Conservation (phyloP, 2,888 invertebrate genomes). For the Liposcelis brunnea region DNA sequence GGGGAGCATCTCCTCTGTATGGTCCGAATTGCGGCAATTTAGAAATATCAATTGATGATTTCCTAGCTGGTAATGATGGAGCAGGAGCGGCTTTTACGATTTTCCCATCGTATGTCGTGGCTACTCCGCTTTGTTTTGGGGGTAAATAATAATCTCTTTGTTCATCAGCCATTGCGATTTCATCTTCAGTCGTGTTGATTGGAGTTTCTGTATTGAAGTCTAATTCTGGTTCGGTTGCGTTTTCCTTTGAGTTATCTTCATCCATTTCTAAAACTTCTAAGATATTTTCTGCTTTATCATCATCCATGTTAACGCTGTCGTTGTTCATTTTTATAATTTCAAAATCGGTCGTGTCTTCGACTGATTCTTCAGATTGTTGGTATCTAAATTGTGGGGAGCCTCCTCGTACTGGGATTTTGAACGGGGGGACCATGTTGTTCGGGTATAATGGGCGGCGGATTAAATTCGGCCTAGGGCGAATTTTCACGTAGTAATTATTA, state of each 20-base stretch:
- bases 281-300: slow-evolving; percentile 10
- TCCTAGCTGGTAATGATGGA: slow-evolving; percentile 11
- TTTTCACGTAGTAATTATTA: neutral
- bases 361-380: slow-evolving; percentile 7
- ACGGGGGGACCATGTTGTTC: slow-evolving; percentile 13
- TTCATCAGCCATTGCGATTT: slow-evolving; percentile 53
- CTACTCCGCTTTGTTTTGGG: slow-evolving; percentile 33
- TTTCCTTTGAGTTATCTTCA: neutral
- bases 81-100: slow-evolving; percentile 45
- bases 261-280: slow-evolving; percentile 1
- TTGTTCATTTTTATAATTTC: slow-evolving; percentile 5
- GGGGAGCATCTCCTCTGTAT: slow-evolving; percentile 56
- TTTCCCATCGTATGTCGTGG: slow-evolving; percentile 61
- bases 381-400: slow-evolving; percentile 13
- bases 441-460: slow-evolving; percentile 14
- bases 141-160: slow-evolving; percentile 57
- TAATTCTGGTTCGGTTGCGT: neutral
- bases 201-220: slow-evolving; percentile 17
- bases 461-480: slow-evolving; percentile 8
- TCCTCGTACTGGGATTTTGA: slow-evolving; percentile 12
- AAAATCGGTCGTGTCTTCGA: slow-evolving; percentile 1
- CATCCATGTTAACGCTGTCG: slow-evolving; percentile 8
- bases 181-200: slow-evolving; percentile 27
- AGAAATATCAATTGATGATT: slow-evolving; percentile 33
- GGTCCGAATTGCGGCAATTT: slow-evolving; percentile 53